Evolutionary conservation across 2,888 invertebrate species (phyloP), one percentile per base, ranked within the genome.

Genomic region (Gymnoscelis rufifasciata): DNA sequence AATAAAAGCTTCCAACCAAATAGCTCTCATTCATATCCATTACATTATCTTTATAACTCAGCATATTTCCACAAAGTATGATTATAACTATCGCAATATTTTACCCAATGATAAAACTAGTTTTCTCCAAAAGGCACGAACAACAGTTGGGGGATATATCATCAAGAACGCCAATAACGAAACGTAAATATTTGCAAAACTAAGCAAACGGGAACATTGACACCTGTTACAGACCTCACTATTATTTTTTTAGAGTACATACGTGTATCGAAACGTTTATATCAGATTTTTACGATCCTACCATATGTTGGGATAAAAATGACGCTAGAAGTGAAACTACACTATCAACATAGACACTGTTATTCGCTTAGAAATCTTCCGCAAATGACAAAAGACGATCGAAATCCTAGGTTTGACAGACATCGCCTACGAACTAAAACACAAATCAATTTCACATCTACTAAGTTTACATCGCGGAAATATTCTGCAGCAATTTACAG

Each of bases 401-500:
- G 3, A 19, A 19, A 19, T 19, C 2, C 19, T 5, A 5, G 19
- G 19, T 19, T 19, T 2, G 5, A 3, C 5, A 19, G 19, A 19
- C 19, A 19, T 3, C 19, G 5, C 19, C 19, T 19, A 3, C 19
- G 5, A 19, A 19, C 19, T 5, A 2, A 7, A 31, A 31, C n/a
- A n/a, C 33, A 7, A 33, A 6, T 8, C 15, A 35, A 23, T 47
- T 35, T 43, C 47, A 39, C 8, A 7, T 29, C 47, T 39, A 39
- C n/a, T 24, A 33, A 19, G 19, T 2, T 19, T 19, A 19, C 28
- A 38, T 27, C 70, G 68, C 68, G 72, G 71, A 75, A 79, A 83
- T 79, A 78, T 82, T 77, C 75, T 67, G 70, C 73, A 66, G 75
- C 82, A 78, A 81, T 83, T 80, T 80, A 66, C 74, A 74, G 73